phyloP scores from a whole-genome alignment of 2,888 invertebrate species.

The Drosophila longiperda region DNA sequence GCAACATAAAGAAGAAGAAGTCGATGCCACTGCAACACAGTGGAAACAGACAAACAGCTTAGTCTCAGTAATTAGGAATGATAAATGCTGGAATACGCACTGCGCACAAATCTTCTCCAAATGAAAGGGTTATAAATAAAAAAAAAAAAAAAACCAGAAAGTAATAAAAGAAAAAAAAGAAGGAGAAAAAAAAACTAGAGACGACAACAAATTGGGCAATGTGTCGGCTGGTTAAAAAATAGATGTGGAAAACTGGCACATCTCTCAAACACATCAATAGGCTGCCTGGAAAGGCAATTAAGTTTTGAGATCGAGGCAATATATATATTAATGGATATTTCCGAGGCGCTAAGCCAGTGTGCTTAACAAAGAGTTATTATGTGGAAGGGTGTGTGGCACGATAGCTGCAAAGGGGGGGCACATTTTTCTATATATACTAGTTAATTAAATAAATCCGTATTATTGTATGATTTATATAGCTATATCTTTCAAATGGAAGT shows the following conservation, averaged over 20 bases:
- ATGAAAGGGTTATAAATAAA: slow-evolving; percentile 72
- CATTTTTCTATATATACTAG: background rate
- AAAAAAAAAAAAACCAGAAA: background rate
- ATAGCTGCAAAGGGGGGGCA: background rate
- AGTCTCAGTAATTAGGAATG: slow-evolving; percentile 76
- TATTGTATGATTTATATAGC: background rate
- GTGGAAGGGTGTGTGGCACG: background rate
- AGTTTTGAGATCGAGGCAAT: background rate
- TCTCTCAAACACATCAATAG: slow-evolving; percentile 21
- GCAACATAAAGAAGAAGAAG: slow-evolving; percentile 2
- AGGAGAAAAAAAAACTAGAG: slow-evolving; percentile 1
- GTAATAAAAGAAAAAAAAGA: background rate
- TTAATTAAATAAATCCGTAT: background rate
- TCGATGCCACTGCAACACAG: slow-evolving; percentile 2
- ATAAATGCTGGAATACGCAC: slow-evolving; percentile 62
- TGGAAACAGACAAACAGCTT: slow-evolving; percentile 63
- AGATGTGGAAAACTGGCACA: slow-evolving; percentile 27
- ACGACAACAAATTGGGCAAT: slow-evolving; percentile 46
- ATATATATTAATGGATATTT: background rate
- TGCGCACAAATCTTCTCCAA: slow-evolving; percentile 32
- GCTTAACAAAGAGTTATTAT: slow-evolving; percentile 18
- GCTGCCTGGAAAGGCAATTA: slow-evolving; percentile 40
- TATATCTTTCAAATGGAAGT: background rate
- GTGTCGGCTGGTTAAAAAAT: slow-evolving; percentile 36
- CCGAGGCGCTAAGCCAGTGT: slow-evolving; percentile 8